phyloP scores from a whole-genome alignment of 2,113 vertebrate genomes.

The Barnardius zonarius region DNA sequence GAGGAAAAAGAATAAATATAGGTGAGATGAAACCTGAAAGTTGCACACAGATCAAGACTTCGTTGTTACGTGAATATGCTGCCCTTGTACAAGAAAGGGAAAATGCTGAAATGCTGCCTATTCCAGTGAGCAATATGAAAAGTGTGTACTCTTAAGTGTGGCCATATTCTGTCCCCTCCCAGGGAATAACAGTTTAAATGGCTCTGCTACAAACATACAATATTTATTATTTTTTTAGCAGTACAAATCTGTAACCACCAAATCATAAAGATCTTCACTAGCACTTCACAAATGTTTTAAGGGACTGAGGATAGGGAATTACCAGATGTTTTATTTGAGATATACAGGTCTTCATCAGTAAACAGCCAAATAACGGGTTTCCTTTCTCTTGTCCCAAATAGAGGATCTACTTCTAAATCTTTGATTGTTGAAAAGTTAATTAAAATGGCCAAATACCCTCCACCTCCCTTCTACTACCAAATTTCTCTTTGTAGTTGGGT shows the following conservation, averaged over 20 bases:
- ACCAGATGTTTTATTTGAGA: background rate
- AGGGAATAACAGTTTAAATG: background rate
- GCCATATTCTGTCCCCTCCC: background rate
- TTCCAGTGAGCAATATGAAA: background rate
- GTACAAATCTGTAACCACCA: background rate
- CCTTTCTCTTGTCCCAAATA: background rate
- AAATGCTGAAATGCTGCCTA: background rate
- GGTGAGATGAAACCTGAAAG: background rate
- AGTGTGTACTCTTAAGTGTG: background rate
- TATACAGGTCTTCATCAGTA: background rate
- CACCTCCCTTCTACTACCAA: background rate
- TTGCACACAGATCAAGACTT: background rate
- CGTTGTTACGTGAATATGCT: background rate
- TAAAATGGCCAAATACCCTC: background rate
- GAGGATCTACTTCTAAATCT: background rate
- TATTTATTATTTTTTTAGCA: background rate
- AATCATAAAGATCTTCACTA: background rate
- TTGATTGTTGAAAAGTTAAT: background rate
- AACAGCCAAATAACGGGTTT: background rate
- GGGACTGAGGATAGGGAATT: background rate
- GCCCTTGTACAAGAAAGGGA: background rate
- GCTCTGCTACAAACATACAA: background rate
- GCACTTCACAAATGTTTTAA: background rate
- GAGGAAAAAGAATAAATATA: background rate
- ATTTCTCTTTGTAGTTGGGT: background rate